phyloP scores from a whole-genome alignment of 1,140 invertebrate genomes.

The Rhynchophorus ferrugineus region DNA sequence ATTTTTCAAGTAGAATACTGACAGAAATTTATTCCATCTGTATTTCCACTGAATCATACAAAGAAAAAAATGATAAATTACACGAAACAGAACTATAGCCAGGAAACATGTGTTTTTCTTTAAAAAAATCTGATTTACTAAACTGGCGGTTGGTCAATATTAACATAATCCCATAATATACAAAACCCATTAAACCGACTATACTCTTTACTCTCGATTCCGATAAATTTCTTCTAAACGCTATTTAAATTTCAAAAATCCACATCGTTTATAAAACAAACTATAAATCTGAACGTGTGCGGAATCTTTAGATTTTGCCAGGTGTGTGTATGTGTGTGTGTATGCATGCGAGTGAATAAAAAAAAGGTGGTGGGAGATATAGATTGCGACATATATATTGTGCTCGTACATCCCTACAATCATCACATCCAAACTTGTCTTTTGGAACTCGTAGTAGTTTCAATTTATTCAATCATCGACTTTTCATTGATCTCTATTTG shows the following conservation, averaged over 20 bases:
- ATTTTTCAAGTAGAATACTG: too few relatives aligned
- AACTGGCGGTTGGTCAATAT: too few relatives aligned
- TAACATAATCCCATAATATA: too few relatives aligned
- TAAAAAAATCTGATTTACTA: too few relatives aligned
- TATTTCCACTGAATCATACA: too few relatives aligned
- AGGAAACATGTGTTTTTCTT: too few relatives aligned
- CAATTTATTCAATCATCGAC: neutral
- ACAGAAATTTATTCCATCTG: too few relatives aligned
- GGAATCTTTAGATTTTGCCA: slow-evolving; percentile 11
- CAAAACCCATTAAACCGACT: too few relatives aligned
- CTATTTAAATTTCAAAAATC: slow-evolving; percentile 4
- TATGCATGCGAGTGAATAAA: slow-evolving; percentile 4
- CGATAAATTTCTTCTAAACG: neutral
- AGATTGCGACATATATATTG: slow-evolving; percentile 17
- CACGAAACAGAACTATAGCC: too few relatives aligned
- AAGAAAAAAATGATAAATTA: too few relatives aligned
- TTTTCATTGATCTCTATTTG: neutral
- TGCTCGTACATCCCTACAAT: slow-evolving; percentile 3
- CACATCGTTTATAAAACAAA: slow-evolving; percentile 10
- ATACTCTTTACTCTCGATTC: too few relatives aligned
- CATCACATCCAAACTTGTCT: neutral
- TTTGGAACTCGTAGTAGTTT: neutral
- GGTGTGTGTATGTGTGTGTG: too few relatives aligned
- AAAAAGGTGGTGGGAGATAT: slow-evolving; percentile 3
- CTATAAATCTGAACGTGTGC: slow-evolving; percentile 15